Percentiles rank a stretch among this genome's conserved stretches.
These are phyloP conservation scores for Scaeva pyrastri DNA, from an alignment of 2,888 invertebrate genomes.

Conservation along the genomic window DNA sequence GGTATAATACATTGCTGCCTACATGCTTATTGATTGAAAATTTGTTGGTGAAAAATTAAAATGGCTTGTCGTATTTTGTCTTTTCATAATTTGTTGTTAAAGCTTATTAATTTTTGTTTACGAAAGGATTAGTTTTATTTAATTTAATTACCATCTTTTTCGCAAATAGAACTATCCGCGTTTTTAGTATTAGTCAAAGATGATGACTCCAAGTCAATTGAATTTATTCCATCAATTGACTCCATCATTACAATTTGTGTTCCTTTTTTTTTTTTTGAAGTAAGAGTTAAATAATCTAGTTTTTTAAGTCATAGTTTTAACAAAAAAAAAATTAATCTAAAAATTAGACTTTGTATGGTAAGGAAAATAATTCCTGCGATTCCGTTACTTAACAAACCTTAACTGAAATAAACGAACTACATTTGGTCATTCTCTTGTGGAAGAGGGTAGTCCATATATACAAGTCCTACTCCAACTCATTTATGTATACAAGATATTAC, in stretches of 20 bases:
- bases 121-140: conserved; percentile 26
- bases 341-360: conserved; percentile 19
- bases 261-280: background rate
- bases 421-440: conserved; percentile 37
- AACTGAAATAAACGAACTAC: conserved; percentile 62
- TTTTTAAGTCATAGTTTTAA: conserved; percentile 52
- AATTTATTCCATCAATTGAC: conserved; percentile 92
- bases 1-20: conserved; percentile 29
- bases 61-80: conserved; percentile 27
- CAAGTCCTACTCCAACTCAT: conserved; percentile 65
- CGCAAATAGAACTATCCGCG: conserved; percentile 84
- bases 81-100: conserved; percentile 10
- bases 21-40: conserved; percentile 59
- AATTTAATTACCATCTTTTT: conserved; percentile 78
- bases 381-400: conserved; percentile 72
- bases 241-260: conserved; percentile 87
- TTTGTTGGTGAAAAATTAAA: conserved; percentile 39
- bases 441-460: conserved; percentile 68
- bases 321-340: conserved; percentile 31
- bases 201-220: conserved; percentile 91
- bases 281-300: background rate
- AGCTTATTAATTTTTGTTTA: conserved; percentile 47
- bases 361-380: conserved; percentile 53
- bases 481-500: conserved; percentile 48
- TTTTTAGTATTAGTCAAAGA: conserved; percentile 86